Evolutionary conservation across 2,888 invertebrate species (phyloP), one percentile per base, ranked within the genome.

Genomic region (Prostheceraeus crozeri): DNA sequence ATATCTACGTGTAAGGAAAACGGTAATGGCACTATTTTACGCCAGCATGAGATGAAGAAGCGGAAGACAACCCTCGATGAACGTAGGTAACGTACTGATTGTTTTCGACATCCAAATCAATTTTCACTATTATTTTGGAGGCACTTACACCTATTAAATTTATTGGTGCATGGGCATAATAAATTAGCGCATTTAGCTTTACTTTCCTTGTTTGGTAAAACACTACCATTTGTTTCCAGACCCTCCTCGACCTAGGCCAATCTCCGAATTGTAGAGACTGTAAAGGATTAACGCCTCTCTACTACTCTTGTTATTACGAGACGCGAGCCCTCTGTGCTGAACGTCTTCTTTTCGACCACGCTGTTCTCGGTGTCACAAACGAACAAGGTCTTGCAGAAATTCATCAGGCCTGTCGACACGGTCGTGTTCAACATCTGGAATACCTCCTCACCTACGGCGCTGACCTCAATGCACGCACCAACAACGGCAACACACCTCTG

Each of bases 361-460:
- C 94, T 31, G 84, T 85, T 16, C 84, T 93, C 65, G 94, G 94
- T 35, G 86, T 88, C 45, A 86, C 87, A 68, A 98, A 98, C 79
- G 82, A 88, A 70, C 93, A 94, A 76, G 96, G 96, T 35, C 96
- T 96, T 89, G 89, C 89, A 74, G 96, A 98, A 80, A 88, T 94
- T 46, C 98, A 98, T 40, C 40, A 94, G 91, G 91, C 93, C 59
- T 96, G 94, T 79, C 87, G 91, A 70, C 87, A 89, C 78, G 94
- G 93, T 65, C 81, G 93, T 66, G 86, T 89, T 58, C 89, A 90
- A 77, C 96, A 96, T 79, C 80, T 98, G 74, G 96, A 99, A 80
- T 93, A 94, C 80, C 83, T 98, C 67, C 82, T 98, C 65, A 94
- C 90, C 81, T 98, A 96, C 81, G 96, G 96, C 63, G 94, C 94